Conservation (phyloP, 2,797 vertebrate genomes). For the Lophius americanus region DNA sequence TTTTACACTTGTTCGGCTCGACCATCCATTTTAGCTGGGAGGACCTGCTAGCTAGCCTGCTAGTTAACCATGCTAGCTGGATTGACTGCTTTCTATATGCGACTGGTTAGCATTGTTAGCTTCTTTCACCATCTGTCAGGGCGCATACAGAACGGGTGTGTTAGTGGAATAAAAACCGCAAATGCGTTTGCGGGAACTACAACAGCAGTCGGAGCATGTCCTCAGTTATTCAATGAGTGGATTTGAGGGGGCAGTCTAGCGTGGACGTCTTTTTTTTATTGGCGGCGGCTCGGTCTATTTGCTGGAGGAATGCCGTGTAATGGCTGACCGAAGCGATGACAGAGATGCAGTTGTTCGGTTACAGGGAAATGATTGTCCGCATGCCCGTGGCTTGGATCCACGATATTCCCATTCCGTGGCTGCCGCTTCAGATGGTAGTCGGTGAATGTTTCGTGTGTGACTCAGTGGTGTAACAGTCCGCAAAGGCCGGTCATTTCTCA, state of each 20-base stretch:
- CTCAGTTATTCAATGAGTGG: rapidly evolving
- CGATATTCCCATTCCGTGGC: constrained; percentile 46
- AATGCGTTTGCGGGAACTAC: constrained; percentile 1
- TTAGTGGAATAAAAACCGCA: constrained; percentile 11
- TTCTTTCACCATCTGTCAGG: constrained; percentile 72
- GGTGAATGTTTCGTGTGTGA: constrained; percentile 24
- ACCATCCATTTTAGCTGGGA: constrained; percentile 73
- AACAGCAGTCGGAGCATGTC: rapidly evolving
- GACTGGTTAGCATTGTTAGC: constrained; percentile 59
- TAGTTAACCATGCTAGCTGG: constrained; percentile 57
- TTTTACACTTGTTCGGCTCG: constrained; percentile 48
- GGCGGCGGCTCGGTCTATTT: constrained; percentile 68
- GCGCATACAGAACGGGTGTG: constrained; percentile 49
- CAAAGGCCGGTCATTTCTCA: too few species aligned
- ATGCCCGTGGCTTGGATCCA: constrained; percentile 12
- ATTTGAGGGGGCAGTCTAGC: not conserved
- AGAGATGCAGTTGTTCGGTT: constrained; percentile 36
- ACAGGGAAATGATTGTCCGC: constrained; percentile 7
- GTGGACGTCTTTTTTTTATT: constrained; percentile 10
- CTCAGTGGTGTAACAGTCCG: too few species aligned
- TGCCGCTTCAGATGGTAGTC: constrained; percentile 45
- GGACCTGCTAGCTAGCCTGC: constrained; percentile 27
- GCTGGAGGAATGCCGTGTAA: constrained; percentile 69
- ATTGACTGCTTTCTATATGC: constrained; percentile 27
- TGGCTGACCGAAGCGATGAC: constrained; percentile 67